Conservation (phyloP, 2,797 vertebrate species). For the Ambastaia sidthimunki region DNA sequence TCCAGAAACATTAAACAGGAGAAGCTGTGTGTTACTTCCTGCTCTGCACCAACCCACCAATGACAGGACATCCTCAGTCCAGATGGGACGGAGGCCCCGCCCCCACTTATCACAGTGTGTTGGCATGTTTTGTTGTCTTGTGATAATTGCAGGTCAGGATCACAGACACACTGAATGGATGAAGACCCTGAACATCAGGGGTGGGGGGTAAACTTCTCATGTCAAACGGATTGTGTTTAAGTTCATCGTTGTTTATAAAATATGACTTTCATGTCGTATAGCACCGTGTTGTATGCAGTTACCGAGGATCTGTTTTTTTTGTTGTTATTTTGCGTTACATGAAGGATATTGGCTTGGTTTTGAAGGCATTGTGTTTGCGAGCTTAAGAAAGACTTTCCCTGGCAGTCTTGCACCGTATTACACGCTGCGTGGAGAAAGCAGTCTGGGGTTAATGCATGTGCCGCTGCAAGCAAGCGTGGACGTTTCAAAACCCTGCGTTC, state of each 20-base stretch:
- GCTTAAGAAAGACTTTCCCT: slow-evolving; percentile 74
- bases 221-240: slow-evolving; percentile 66
- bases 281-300: slow-evolving; percentile 76
- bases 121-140: slow-evolving; percentile 47
- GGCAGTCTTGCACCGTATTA: slow-evolving; percentile 70
- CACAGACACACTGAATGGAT: slow-evolving; percentile 37
- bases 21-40: slow-evolving; percentile 45
- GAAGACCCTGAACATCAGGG: slow-evolving; percentile 29
- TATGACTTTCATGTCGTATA: slow-evolving; percentile 70
- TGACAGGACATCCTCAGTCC: slow-evolving; percentile 26
- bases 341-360: slow-evolving; percentile 80
- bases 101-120: slow-evolving; percentile 36
- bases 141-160: slow-evolving; percentile 52
- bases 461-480: slow-evolving; percentile 74
- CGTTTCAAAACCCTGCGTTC: slow-evolving; percentile 70
- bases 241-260: slow-evolving; percentile 72
- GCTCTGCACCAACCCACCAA: slow-evolving; percentile 32
- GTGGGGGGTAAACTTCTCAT: slow-evolving; percentile 53
- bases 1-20: slow-evolving; percentile 64
- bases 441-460: slow-evolving; percentile 76
- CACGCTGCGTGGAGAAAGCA: slow-evolving; percentile 79
- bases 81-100: slow-evolving; percentile 10
- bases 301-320: slow-evolving; percentile 73
- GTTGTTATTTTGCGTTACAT: slow-evolving; percentile 66
- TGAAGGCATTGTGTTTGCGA: slow-evolving; percentile 73